These are phyloP conservation scores for Diplolepis rosae DNA, from an alignment of 2,888 invertebrate species.

Conservation along the genomic window DNA sequence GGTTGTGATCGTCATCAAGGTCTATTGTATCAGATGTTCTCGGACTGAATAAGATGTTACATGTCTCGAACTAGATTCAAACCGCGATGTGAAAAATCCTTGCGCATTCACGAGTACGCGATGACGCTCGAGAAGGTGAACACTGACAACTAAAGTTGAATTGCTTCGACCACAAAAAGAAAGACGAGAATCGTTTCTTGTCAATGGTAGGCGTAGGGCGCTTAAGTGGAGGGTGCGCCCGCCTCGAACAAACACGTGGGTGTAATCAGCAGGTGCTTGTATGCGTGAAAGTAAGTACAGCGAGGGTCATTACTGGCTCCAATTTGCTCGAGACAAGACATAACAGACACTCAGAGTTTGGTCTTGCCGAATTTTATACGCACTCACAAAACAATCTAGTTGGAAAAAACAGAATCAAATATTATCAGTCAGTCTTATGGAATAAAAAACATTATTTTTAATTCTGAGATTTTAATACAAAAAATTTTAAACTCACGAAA, in stretches of 20 bases:
- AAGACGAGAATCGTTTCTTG: conserved; percentile 53
- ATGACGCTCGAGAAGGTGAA: conserved; percentile 51
- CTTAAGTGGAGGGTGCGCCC: conserved; percentile 58
- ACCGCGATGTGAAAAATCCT: not conserved
- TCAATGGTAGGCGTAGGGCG: conserved; percentile 54
- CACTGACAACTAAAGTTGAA: conserved; percentile 57
- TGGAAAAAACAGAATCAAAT: too few species aligned
- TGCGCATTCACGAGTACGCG: conserved; percentile 12
- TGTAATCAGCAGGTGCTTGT: conserved; percentile 34
- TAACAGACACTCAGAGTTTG: not conserved
- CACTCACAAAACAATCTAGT: too few species aligned
- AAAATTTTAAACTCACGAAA: too few species aligned
- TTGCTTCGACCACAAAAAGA: conserved; percentile 52
- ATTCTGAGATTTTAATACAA: too few species aligned
- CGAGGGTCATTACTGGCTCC: conserved; percentile 18
- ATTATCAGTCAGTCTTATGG: too few species aligned
- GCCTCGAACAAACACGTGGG: conserved; percentile 46
- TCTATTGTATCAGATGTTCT: conserved; percentile 10
- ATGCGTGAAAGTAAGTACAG: conserved; percentile 32
- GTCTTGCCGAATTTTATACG: conserved; percentile 1
- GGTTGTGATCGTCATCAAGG: conserved; percentile 38
- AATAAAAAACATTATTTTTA: too few species aligned
- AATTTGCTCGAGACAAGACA: conserved; percentile 3
- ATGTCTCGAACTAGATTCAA: conserved; percentile 33
- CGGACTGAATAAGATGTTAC: conserved; percentile 16